Base-by-base conservation (phyloP, 2,797 vertebrate genomes). In the Pipistrellus pipistrellus region DNA sequence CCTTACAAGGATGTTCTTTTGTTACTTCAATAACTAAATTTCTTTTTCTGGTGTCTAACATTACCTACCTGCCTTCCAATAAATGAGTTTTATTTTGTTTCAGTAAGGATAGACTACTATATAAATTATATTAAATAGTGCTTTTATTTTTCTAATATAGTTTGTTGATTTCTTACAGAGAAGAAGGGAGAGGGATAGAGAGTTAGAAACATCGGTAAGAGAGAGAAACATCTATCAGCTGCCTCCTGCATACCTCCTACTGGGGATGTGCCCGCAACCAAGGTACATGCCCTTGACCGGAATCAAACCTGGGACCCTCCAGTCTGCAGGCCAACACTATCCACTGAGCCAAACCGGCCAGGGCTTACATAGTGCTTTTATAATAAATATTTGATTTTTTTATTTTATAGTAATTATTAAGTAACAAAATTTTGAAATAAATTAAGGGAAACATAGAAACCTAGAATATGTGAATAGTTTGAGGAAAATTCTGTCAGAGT, bases 21-120 rank as follows among this genome's bases (percentile, higher is more conserved):
- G 72, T 75, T n/a, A 77, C 25, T 66, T 80, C 25, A 69, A 27
- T 69, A 89, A 72, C 69, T 83, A 82, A 82, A 64, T 86, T 32
- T 91, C 48, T 87, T 82, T 90, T 90, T 85, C 41, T 90, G 53
- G 76, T 88, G 20, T 85, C 32, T 88, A 69, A 71, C 10, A 51
- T 78, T 30, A 30, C 57, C 20, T 23, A 30, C 69, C 20, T 41
- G 3, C 18, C 35, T 83, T 90, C n/a, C 76, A 84, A 48, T 80
- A 44, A 80, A 66, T 55, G 20, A 77, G 38, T 92, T 94, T 69
- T 84, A 62, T 73, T 93, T 87, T 53, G 8, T 88, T 88, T 66
- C 88, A 85, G 64, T 71, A 76, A 68, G 18, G 32, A 6, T 86
- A 57, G 41, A 66, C 0, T 69, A 27, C 55, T 88, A 62, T 76